Evolutionary conservation across 2,888 invertebrate genomes (phyloP).

Genomic region (Sialis fuliginosa): DNA sequence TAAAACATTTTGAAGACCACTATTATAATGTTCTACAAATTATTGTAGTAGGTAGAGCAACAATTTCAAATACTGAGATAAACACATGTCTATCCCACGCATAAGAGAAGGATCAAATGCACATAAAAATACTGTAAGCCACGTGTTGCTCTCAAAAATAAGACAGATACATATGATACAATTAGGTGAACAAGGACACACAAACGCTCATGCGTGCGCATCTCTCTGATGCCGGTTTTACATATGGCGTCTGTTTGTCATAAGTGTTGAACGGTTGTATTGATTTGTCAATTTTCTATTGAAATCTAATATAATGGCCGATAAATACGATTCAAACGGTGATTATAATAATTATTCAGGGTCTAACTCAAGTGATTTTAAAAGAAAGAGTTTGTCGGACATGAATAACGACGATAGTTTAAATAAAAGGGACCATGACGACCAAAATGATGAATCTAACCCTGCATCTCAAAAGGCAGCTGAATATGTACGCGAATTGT

Average conservation of each 20-base stretch:
- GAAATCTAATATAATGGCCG: conserved; percentile 15
- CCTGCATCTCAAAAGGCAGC: conserved; percentile 52
- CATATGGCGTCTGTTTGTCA: conserved; percentile 7
- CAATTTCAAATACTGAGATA: too few relatives aligned
- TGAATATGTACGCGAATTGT: conserved; percentile 58
- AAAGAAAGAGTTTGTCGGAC: conserved; percentile 17
- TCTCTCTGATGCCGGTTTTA: not conserved
- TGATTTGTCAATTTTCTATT: not conserved
- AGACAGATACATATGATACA: too few relatives aligned
- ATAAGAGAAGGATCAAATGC: too few relatives aligned
- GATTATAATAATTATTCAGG: conserved; percentile 16
- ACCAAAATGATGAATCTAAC: conserved; percentile 31
- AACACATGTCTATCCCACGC: too few relatives aligned
- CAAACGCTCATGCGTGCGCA: too few relatives aligned
- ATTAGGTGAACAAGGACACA: too few relatives aligned
- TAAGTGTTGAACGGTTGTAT: conserved; percentile 4
- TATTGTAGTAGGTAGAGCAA: too few relatives aligned
- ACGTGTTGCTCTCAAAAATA: too few relatives aligned
- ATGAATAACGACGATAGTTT: conserved; percentile 13
- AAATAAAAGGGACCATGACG: conserved; percentile 22
- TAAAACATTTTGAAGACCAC: too few relatives aligned
- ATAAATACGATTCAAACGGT: conserved; percentile 24
- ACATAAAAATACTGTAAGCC: too few relatives aligned
- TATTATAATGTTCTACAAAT: too few relatives aligned
- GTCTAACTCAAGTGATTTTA: conserved; percentile 20